phyloP scores from a whole-genome alignment of 2,888 invertebrate species.

The Malthinus flaveolus region DNA sequence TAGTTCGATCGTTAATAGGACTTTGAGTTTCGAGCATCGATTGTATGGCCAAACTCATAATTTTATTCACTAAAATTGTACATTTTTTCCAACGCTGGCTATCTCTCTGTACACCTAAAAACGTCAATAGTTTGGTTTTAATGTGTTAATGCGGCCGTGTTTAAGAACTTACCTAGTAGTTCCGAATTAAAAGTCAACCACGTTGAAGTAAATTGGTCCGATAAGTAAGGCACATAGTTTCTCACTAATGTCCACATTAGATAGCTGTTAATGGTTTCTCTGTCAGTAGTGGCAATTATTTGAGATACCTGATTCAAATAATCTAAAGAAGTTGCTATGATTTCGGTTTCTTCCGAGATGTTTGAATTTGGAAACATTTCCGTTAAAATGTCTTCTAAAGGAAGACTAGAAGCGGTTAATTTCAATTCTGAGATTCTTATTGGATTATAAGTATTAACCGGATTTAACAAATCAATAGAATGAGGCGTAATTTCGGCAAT shows the following conservation, averaged over 20 bases:
- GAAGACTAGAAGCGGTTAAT: constrained; percentile 52
- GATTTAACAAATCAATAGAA: constrained; percentile 46
- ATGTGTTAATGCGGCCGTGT: neutral
- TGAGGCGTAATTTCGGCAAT: constrained; percentile 59
- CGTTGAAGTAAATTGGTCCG: constrained; percentile 49
- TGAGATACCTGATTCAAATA: constrained; percentile 59
- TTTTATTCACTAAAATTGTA: constrained; percentile 53
- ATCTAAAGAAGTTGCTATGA: constrained; percentile 57
- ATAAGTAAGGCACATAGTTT: constrained; percentile 60
- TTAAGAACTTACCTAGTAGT: constrained; percentile 42
- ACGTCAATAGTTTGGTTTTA: neutral
- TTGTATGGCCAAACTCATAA: constrained; percentile 57
- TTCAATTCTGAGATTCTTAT: constrained; percentile 54
- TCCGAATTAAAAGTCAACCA: constrained; percentile 43
- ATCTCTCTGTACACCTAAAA: constrained; percentile 42
- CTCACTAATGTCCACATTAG: constrained; percentile 62
- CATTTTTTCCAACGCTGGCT: constrained; percentile 59
- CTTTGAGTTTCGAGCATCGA: constrained; percentile 50
- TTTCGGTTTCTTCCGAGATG: constrained; percentile 57
- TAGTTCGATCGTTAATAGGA: constrained; percentile 40
- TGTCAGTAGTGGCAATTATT: constrained; percentile 58
- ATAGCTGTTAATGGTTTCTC: constrained; percentile 61
- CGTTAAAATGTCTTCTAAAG: constrained; percentile 54
- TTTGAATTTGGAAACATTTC: constrained; percentile 56
- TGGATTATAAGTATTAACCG: constrained; percentile 50